Conservation (phyloP, 2,888 invertebrate genomes). For the Eupeodes latifasciatus region DNA sequence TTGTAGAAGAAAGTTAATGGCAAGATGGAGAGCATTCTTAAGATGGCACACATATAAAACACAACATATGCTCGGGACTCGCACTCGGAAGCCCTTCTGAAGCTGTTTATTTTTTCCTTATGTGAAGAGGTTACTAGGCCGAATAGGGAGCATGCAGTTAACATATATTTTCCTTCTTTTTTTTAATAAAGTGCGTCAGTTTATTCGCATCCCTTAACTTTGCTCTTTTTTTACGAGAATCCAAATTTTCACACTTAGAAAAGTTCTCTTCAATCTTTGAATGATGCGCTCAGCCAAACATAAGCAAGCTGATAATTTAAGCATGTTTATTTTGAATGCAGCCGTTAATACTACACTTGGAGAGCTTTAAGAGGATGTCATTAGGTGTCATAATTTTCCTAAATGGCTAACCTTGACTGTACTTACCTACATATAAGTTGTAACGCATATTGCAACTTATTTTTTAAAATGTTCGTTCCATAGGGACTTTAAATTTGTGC, state of each 20-base stretch:
- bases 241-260: slow-evolving; percentile 29
- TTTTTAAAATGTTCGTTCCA: no score
- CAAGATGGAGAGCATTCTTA: slow-evolving; percentile 43
- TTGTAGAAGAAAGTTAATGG: slow-evolving; percentile 63
- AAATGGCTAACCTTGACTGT: background rate
- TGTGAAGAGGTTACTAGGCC: slow-evolving; percentile 33
- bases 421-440: no score
- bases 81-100: background rate
- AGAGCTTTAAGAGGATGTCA: background rate
- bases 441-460: no score
- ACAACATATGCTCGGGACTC: slow-evolving; percentile 29
- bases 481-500: no score
- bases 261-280: background rate
- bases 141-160: background rate
- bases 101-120: background rate
- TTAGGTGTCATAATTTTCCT: background rate
- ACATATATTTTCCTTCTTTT: background rate
- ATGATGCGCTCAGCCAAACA: slow-evolving; percentile 36
- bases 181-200: slow-evolving; percentile 16
- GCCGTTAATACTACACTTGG: background rate
- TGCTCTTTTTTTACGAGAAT: background rate
- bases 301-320: background rate
- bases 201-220: slow-evolving; percentile 19
- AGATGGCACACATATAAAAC: slow-evolving; percentile 42
- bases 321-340: background rate